Base-by-base conservation (phyloP, 2,113 vertebrate genomes). In the Pygoscelis antarcticus region DNA sequence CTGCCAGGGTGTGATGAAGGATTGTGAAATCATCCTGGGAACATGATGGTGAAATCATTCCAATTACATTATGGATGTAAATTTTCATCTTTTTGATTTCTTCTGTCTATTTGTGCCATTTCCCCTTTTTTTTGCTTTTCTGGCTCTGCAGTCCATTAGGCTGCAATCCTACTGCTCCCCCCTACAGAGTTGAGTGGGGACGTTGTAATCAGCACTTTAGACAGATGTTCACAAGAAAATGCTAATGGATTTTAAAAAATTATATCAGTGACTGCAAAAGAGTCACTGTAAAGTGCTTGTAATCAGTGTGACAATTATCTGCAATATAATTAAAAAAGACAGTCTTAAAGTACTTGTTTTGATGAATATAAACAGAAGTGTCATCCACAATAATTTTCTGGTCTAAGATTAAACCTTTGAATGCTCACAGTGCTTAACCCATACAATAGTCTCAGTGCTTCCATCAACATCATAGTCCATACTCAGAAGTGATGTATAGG, bases 161-260 rank as follows among this genome's bases (percentile, higher is more conserved):
- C 69, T 93, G 58, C 42, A 75, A 14, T 90, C 51, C 55, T 94
- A 51, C 64, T 32, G 47, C 40, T 95, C 30, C 16, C n/a, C 47
- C 72, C 80, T 40, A 26, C 51, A 69, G 92, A 58, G 81, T 2
- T 94, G 77, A 95, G 74, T 72, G 65, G 52, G 44, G 49, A 92
- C 65, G 69, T 69, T 92, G 44, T 69, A 96, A 96, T 94, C 86
- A 94, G 69, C 80, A 61, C 30, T 96, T 96, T 54, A 96, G 92
- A 71, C 47, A 91, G 83, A 93, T 84, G 80, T 87, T 91, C 77
- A 72, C 11, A 49, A 69, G 70, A 47, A 91, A 94, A 87, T 87
- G 66, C 74, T 70, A 89, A 72, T 2, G 18, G 44, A 79, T 93
- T 91, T 70, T 0, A 5, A 89, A 94, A 89, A 91, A 76, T 52